These are phyloP conservation scores for Notarius lentiginosus DNA, from an alignment of 2,113 vertebrate genomes.

Conservation along the genomic window DNA sequence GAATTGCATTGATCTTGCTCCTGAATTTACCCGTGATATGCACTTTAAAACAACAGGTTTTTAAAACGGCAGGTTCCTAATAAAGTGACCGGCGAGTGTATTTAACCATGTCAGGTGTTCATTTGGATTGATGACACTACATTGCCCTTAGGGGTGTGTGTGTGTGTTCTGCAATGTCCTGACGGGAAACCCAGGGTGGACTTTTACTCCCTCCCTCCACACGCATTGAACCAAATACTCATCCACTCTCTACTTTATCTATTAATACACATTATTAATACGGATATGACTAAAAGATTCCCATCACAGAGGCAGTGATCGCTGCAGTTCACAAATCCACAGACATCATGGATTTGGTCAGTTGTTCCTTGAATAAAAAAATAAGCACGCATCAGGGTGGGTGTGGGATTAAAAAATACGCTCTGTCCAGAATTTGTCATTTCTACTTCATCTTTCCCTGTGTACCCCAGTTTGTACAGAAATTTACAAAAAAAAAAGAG, in stretches of 20 bases:
- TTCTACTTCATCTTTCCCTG: neutral
- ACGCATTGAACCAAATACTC: too few relatives aligned
- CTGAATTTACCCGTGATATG: too few relatives aligned
- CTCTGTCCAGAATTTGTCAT: slow-evolving; percentile 10
- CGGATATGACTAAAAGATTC: neutral
- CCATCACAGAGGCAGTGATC: slow-evolving; percentile 27
- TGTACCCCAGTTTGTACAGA: slow-evolving; percentile 32
- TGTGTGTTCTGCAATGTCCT: neutral
- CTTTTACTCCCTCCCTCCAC: too few relatives aligned
- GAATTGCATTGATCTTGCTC: too few relatives aligned
- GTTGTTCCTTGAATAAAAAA: slow-evolving; percentile 4
- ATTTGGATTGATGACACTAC: neutral
- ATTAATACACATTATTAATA: neutral
- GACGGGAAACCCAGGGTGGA: too few relatives aligned
- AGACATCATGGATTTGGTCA: slow-evolving; percentile 12
- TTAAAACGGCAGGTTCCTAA: too few relatives aligned
- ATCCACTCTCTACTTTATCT: neutral
- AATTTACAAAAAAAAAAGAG: slow-evolving; percentile 69
- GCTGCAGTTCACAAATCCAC: slow-evolving; percentile 5
- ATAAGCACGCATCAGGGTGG: slow-evolving; percentile 19
- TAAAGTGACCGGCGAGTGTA: too few relatives aligned
- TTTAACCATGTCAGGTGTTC: neutral
- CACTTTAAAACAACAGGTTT: too few relatives aligned
- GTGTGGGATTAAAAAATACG: slow-evolving; percentile 5
- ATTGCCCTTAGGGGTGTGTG: neutral